These are phyloP conservation scores for Empis livida DNA, from an alignment of 2,888 invertebrate genomes.

Conservation along the genomic window DNA sequence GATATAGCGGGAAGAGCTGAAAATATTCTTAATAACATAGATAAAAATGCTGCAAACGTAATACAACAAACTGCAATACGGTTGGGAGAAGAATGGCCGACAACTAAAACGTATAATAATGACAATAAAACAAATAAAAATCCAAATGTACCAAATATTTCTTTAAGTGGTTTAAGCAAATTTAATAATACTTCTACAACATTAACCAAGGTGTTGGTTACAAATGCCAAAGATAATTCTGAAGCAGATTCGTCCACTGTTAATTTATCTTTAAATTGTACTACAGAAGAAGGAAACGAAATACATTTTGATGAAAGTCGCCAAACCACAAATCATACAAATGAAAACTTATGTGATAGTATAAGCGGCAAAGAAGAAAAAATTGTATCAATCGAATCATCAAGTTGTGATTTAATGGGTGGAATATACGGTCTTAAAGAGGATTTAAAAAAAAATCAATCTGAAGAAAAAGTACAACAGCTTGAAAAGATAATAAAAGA, in stretches of 20 bases:
- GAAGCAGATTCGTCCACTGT: neutral
- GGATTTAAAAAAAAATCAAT: conserved; percentile 20
- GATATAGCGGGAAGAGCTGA: conserved; percentile 64
- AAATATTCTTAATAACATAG: conserved; percentile 57
- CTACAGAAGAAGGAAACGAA: neutral
- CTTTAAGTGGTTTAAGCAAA: too few relatives aligned
- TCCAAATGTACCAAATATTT: too few relatives aligned
- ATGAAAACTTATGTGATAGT: too few relatives aligned
- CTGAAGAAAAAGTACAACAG: conserved; percentile 20
- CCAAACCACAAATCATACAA: too few relatives aligned
- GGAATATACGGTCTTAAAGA: conserved; percentile 19
- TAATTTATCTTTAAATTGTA: neutral
- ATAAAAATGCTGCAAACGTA: conserved; percentile 58
- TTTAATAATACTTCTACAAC: neutral
- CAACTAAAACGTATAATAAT: neutral
- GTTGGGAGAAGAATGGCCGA: too few relatives aligned
- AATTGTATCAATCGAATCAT: too few relatives aligned
- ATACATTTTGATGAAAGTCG: too few relatives aligned
- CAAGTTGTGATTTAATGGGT: too few relatives aligned
- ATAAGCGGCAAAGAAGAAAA: too few relatives aligned
- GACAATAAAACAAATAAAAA: neutral
- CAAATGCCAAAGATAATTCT: neutral
- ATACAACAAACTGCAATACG: conserved; percentile 26
- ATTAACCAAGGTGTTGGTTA: conserved; percentile 19
- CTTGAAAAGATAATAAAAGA: conserved; percentile 19